A percentile compares a stretch with the other conserved stretches of the same genome.
Conservation (phyloP, 2,888 invertebrate species). For the Limnephilus rhombicus region DNA sequence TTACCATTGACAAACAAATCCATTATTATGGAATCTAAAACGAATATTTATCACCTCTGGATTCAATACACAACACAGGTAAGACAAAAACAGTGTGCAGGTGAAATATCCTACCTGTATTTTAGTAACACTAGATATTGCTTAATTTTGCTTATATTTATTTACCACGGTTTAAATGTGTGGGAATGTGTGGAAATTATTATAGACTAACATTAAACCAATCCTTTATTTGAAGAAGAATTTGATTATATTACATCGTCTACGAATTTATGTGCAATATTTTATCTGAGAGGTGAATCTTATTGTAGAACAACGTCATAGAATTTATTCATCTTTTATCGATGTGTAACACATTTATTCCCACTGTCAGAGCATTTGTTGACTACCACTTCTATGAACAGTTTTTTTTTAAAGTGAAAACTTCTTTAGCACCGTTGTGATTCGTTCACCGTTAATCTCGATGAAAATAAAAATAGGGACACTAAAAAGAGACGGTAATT, state of each 20-base stretch:
- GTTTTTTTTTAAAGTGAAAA: too few relatives aligned
- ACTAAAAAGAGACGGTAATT: too few relatives aligned
- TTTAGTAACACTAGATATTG: neutral
- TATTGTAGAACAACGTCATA: neutral
- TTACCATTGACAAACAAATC: constrained; percentile 67
- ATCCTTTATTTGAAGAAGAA: neutral
- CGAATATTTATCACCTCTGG: constrained; percentile 77
- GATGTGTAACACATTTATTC: neutral
- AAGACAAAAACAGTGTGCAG: constrained; percentile 21
- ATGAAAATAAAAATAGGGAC: too few relatives aligned
- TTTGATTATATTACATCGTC: neutral
- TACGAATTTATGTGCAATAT: neutral
- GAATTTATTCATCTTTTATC: neutral
- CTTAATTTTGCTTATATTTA: neutral
- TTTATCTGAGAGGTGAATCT: neutral
- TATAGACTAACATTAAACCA: neutral
- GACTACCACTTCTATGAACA: neutral
- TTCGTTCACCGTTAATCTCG: too few relatives aligned
- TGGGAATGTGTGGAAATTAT: neutral
- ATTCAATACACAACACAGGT: constrained; percentile 78
- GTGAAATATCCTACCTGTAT: neutral
- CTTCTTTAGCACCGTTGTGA: too few relatives aligned
- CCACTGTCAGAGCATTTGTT: neutral
- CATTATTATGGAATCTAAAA: constrained; percentile 72
- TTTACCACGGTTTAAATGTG: neutral